phyloP scores from a whole-genome alignment of 2,888 invertebrate species.

The Gandaritis pyraliata region DNA sequence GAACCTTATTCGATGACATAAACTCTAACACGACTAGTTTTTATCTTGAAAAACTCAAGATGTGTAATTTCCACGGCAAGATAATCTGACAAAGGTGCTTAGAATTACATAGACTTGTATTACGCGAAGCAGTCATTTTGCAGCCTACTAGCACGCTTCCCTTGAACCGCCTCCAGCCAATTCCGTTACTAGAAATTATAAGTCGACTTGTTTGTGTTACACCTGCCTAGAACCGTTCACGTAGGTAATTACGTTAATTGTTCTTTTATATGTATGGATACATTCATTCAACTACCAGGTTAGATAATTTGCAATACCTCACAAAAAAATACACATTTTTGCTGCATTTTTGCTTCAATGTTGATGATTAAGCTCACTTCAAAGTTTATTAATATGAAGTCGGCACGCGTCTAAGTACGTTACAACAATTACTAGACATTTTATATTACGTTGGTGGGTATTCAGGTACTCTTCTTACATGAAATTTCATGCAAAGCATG shows the following conservation, averaged over 20 bases:
- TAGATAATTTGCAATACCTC: conserved; percentile 39
- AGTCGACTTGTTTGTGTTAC: conserved; percentile 65
- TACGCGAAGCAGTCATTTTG: conserved; percentile 74
- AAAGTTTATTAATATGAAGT: conserved; percentile 26
- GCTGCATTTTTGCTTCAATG: conserved; percentile 30
- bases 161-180: conserved; percentile 75
- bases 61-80: conserved; percentile 51
- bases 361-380: conserved; percentile 34
- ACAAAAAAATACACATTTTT: conserved; percentile 42
- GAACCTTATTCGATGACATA: conserved; percentile 8
- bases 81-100: conserved; percentile 69
- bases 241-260: conserved; percentile 75
- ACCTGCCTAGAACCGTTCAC: conserved; percentile 79
- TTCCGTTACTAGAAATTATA: conserved; percentile 80
- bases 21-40: neutral
- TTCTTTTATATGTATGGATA: conserved; percentile 49
- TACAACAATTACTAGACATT: conserved; percentile 20
- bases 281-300: conserved; percentile 47
- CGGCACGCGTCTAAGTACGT: conserved; percentile 31
- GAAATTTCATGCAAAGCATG: neutral
- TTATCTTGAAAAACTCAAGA: conserved; percentile 24
- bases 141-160: conserved; percentile 76
- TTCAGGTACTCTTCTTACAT: neutral
- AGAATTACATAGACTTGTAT: conserved; percentile 72
- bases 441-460: neutral